Evolutionary conservation across 2,888 invertebrate genomes (phyloP), one percentile per base, ranked within the genome.

Genomic region (Polymixis flavicincta): DNA sequence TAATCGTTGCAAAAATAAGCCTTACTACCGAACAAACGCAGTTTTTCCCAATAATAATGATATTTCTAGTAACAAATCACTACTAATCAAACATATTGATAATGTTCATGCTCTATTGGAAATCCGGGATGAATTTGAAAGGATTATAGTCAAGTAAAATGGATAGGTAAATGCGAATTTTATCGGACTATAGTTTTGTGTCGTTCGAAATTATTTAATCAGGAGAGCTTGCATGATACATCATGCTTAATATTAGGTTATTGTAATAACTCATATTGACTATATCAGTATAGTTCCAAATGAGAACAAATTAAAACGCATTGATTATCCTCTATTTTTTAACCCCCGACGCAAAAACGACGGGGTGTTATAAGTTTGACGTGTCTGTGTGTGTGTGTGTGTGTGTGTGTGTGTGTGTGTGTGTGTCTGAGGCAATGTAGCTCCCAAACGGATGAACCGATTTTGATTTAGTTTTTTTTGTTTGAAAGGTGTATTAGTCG

Each of bases 101-200:
- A 55, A 32, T 6, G n/a, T 48, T 42, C 54, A 74, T 25, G 55
- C 54, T 64, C 28, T 55, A 50, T 68, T 74, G 57, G 32, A 68
- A 59, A 50, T 68, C 57, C 11, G 2, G 50, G 32, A 11, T n/a
- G 2, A 19, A 14, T 64, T 73, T 74, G 37, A 59, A 68, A 74
- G 67, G 74, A 73, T 73, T 73, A 64, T 25, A 74, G 42, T 68
- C n/a, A 64, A 19, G 59, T 32, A 59, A 32, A 79, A 74, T 74
- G 48, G 54, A 28, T 78, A 32, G 25, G 25, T 64, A 45, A 59
- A 68, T 61, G 74, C 37, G 52, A 59, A 68, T 65, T 74, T 37
- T 74, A 74, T 69, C 74, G n/a, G n/a, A 55, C 59, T 68, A 45
- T 60, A 68, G 68, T 60, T 68, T 55, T 55, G 80, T 19, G 74